These are phyloP conservation scores for Podargus strigoides DNA, from an alignment of 2,797 vertebrate species.

Conservation along the genomic window DNA sequence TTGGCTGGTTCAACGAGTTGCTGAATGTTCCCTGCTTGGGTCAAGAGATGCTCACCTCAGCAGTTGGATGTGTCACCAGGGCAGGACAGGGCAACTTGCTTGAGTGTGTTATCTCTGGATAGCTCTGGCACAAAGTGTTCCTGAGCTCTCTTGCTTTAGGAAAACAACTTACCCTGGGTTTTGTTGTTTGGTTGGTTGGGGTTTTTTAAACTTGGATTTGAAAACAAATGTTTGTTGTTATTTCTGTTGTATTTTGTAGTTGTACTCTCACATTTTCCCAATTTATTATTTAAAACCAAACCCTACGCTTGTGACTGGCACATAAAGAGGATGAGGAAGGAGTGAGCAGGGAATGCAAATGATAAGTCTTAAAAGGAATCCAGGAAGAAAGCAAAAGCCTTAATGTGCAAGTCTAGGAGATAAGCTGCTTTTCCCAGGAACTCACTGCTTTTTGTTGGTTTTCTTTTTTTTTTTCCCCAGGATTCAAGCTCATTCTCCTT, in stretches of 20 bases:
- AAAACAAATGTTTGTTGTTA: background rate
- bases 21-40: background rate
- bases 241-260: background rate
- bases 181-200: background rate
- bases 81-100: background rate
- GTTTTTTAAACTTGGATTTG: background rate
- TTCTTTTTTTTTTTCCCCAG: background rate
- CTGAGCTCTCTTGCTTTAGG: background rate
- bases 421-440: conserved; percentile 22
- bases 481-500: conserved; percentile 40
- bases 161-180: background rate
- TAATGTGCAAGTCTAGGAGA: background rate
- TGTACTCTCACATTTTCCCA: background rate
- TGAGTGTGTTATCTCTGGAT: background rate
- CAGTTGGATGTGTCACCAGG: background rate
- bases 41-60: background rate
- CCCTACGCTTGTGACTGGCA: background rate
- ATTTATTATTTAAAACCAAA: background rate
- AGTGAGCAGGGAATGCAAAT: conserved; percentile 5
- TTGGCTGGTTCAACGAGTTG: background rate
- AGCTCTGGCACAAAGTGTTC: background rate
- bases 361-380: background rate
- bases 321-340: background rate
- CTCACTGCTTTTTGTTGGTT: background rate
- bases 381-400: conserved; percentile 4